A percentile compares a stretch with the other conserved stretches of the same genome.
These are phyloP conservation scores for Microchrysa polita DNA, from an alignment of 2,888 invertebrate genomes.

Conservation along the genomic window DNA sequence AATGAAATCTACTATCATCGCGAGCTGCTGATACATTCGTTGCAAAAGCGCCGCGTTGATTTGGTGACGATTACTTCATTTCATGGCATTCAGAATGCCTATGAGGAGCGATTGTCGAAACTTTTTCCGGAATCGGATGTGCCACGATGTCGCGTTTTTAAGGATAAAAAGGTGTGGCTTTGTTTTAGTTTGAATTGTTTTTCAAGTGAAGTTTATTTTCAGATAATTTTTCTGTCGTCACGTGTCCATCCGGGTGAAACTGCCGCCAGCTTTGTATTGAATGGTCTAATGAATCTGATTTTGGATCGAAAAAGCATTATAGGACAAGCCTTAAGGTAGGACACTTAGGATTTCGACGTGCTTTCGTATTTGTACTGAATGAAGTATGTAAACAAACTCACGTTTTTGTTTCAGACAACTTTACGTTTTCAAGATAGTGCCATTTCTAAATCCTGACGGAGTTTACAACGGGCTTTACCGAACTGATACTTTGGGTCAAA, in stretches of 20 bases:
- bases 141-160: conserved; percentile 78
- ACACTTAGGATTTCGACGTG: too few relatives aligned
- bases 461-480: conserved; percentile 86
- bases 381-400: neutral
- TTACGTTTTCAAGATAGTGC: conserved; percentile 90
- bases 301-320: conserved; percentile 78
- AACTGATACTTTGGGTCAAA: conserved; percentile 87
- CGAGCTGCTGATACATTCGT: conserved; percentile 80
- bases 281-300: conserved; percentile 85
- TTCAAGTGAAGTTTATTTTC: conserved; percentile 50
- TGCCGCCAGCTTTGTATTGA: conserved; percentile 89
- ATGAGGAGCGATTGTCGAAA: conserved; percentile 76
- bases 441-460: conserved; percentile 92
- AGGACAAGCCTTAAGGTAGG: conserved; percentile 72
- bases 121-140: conserved; percentile 76
- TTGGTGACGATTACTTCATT: conserved; percentile 84
- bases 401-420: conserved; percentile 61
- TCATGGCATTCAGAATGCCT: conserved; percentile 76
- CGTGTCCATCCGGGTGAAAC: conserved; percentile 94
- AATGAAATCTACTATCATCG: conserved; percentile 87
- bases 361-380: neutral
- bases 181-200: conserved; percentile 27
- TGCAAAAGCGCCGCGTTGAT: conserved; percentile 82
- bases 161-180: conserved; percentile 75
- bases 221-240: conserved; percentile 87